phyloP scores from a whole-genome alignment of 2,797 vertebrate species.

The Pseudopleuronectes americanus region DNA sequence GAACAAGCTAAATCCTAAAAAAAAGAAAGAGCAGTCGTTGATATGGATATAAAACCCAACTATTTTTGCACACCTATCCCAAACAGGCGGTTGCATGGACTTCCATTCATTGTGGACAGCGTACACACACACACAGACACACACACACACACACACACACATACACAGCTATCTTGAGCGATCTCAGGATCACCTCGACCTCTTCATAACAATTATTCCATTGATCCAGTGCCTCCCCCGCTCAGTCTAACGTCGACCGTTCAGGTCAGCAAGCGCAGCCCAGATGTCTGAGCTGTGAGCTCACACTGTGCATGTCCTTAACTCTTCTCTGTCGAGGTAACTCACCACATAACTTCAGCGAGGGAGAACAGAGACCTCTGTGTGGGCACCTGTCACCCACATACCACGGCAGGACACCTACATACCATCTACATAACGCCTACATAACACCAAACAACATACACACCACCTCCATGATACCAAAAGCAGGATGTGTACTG shows the following conservation, averaged over 20 bases:
- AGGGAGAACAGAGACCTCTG: conserved; percentile 64
- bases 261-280: not conserved
- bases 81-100: too few relatives aligned
- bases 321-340: conserved; percentile 11
- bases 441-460: conserved; percentile 29
- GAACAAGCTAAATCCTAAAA: too few relatives aligned
- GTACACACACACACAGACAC: not conserved
- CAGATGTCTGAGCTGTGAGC: conserved; percentile 48
- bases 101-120: too few relatives aligned
- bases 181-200: conserved; percentile 28
- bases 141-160: conserved; percentile 7
- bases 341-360: conserved; percentile 21
- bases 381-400: conserved; percentile 58
- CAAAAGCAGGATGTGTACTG: conserved; percentile 12
- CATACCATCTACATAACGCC: conserved; percentile 68
- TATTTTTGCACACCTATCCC: too few relatives aligned
- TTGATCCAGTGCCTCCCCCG: too few relatives aligned
- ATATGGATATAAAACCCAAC: too few relatives aligned
- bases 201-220: conserved; percentile 37
- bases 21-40: too few relatives aligned
- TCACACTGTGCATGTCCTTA: conserved; percentile 21
- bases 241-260: conserved; percentile 5
- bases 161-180: conserved; percentile 8
- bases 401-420: conserved; percentile 63
- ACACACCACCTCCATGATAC: conserved; percentile 40